phyloP scores from a whole-genome alignment of 2,113 vertebrate species.

The Cyanoderma ruficeps region DNA sequence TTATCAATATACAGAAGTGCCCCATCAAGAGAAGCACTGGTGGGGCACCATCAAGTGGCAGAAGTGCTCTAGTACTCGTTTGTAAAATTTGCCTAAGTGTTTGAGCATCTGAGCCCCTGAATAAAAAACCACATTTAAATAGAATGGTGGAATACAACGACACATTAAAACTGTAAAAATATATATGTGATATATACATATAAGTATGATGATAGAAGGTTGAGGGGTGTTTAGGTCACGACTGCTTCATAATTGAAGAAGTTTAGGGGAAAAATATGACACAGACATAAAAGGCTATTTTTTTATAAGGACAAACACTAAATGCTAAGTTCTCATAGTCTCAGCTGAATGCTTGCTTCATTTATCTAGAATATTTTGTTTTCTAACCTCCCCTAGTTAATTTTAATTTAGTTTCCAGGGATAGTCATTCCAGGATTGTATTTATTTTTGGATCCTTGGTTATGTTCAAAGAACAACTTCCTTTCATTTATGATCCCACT shows the following conservation, averaged over 20 bases:
- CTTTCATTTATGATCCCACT: conserved; percentile 31
- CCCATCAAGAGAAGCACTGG: conserved; percentile 5
- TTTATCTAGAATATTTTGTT: not conserved
- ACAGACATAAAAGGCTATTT: not conserved
- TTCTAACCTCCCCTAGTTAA: not conserved
- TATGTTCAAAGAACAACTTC: conserved; percentile 21
- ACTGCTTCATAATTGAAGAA: not conserved
- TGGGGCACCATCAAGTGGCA: conserved; percentile 37
- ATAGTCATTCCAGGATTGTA: not conserved
- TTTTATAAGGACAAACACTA: not conserved
- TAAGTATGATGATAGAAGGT: not conserved
- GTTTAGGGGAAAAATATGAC: not conserved
- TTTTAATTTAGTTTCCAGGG: conserved; percentile 52
- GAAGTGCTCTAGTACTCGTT: conserved; percentile 30
- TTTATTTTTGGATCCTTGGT: conserved; percentile 1
- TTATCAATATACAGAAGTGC: not conserved
- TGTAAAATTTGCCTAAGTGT: conserved; percentile 53
- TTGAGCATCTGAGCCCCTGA: conserved; percentile 41
- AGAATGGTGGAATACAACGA: not conserved
- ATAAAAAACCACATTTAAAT: conserved; percentile 24
- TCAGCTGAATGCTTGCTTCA: not conserved
- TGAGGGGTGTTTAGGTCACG: not conserved
- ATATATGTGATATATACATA: not conserved
- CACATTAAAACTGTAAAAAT: not conserved
- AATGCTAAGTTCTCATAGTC: not conserved